Percentiles rank a stretch among this genome's conserved stretches.
phyloP scores from a whole-genome alignment of 1,140 invertebrate species.

The Tetraneura akinire region DNA sequence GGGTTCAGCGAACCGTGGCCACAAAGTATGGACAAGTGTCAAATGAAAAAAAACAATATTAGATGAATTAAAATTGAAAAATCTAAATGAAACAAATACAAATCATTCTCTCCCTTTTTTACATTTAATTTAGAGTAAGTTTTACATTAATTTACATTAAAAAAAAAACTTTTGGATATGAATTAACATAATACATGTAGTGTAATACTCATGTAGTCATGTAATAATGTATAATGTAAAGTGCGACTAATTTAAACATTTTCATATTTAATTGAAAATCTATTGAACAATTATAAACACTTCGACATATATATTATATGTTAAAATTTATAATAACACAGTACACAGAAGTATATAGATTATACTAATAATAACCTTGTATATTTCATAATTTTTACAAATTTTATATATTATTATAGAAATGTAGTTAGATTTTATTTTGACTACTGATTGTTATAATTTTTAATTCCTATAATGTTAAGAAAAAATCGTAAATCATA shows the following conservation, averaged over 20 bases:
- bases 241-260: not conserved
- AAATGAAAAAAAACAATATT: conserved; percentile 29
- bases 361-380: too few species aligned
- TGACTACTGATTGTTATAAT: too few species aligned
- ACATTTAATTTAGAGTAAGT: conserved; percentile 22
- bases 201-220: not conserved
- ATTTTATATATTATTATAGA: too few species aligned
- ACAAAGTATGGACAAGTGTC: conserved; percentile 30
- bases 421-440: too few species aligned
- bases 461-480: too few species aligned
- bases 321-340: too few species aligned
- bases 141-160: conserved; percentile 11
- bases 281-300: not conserved
- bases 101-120: not conserved
- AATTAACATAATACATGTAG: not conserved
- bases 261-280: conserved; percentile 2
- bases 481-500: too few species aligned
- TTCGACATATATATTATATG: too few species aligned
- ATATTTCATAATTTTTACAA: too few species aligned
- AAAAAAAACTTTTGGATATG: not conserved
- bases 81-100: conserved; percentile 3
- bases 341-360: too few species aligned
- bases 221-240: not conserved
- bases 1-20: conserved; percentile 39
- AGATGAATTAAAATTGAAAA: conserved; percentile 46